Base-by-base conservation (phyloP, 2,113 vertebrate species). In the Copsychus sechellarum region DNA sequence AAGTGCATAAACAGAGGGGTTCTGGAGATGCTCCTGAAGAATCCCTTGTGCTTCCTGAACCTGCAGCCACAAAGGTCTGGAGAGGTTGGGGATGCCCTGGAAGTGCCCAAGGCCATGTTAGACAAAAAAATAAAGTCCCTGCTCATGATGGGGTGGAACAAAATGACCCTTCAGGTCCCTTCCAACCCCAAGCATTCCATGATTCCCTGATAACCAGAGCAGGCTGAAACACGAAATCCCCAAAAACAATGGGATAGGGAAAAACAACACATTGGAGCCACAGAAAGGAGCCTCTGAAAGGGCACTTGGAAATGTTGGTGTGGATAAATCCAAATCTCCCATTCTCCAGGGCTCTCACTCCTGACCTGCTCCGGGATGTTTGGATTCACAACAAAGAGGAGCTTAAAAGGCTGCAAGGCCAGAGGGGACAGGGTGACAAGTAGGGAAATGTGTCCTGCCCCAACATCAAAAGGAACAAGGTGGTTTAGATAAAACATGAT, bases 311-410 rank as follows among this genome's bases (percentile, higher is more conserved):
- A 93, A 82, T 15, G 14, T 2, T 8, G 1, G 14, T 9, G 62
- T 20, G 61, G 80, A 61, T 66, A 86, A 95, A 96, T 58, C 43
- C 67, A 66, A 76, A 47, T 38, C 45, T 14, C 24, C 81, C 77
- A 60, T 62, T 67, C 93, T 86, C 38, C 29, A 60, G 51, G n/a
- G 5, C 61, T 78, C 76, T 60, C 16, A 19, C 45, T 72, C 80
- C 51, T 85, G 80, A 29, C 16, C 89, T 58, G 95, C 93, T 81
- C 81, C 0, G 0, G 50, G 83, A 50, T 66, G 84, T 85, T 23
- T 74, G 95, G 66, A 82, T 87, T 82, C 95, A 47, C 81, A 83
- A 72, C 53, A 88, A 81, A 91, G 56, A 71, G 83, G 26, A 7
- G 11, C 50, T 93, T 33, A 53, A 85, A 92, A 93, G 64, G 85